Evolutionary conservation across 2,888 invertebrate genomes (phyloP).

Genomic region (Sinotaia quadrata): DNA sequence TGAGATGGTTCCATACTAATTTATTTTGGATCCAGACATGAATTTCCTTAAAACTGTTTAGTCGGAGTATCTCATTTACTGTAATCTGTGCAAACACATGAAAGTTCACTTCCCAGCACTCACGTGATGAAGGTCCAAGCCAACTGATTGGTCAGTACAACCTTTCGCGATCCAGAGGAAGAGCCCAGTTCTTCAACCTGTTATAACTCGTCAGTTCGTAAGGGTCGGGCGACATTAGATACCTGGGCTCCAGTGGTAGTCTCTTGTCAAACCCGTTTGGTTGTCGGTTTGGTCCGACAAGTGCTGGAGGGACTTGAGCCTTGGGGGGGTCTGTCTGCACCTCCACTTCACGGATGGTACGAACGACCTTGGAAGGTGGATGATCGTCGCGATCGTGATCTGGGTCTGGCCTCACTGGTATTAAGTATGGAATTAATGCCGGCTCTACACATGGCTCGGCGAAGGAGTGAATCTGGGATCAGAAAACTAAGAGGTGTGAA

Average conservation of each 20-base stretch:
- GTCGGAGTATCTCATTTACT: too few relatives aligned
- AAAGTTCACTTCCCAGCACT: too few relatives aligned
- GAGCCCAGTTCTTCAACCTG: slow-evolving; percentile 13
- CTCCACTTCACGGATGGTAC: background rate
- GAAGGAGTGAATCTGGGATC: too few relatives aligned
- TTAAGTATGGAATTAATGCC: too few relatives aligned
- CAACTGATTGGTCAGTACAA: background rate
- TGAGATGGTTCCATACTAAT: too few relatives aligned
- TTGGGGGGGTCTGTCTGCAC: slow-evolving; percentile 19
- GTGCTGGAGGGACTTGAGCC: background rate
- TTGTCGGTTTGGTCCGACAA: background rate
- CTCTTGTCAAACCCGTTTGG: background rate
- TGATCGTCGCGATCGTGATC: background rate
- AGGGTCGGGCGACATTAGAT: background rate
- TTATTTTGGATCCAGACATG: too few relatives aligned
- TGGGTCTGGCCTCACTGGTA: background rate
- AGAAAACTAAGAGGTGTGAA: too few relatives aligned
- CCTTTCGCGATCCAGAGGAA: background rate
- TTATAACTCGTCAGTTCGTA: background rate
- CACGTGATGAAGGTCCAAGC: too few relatives aligned
- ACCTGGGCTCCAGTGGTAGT: background rate
- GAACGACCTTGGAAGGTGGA: background rate
- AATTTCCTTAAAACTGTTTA: too few relatives aligned
- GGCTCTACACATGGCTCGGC: too few relatives aligned
- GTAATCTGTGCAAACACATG: too few relatives aligned